Evolutionary conservation across 2,797 vertebrate species (phyloP).

Genomic region (Gallirallus australis): DNA sequence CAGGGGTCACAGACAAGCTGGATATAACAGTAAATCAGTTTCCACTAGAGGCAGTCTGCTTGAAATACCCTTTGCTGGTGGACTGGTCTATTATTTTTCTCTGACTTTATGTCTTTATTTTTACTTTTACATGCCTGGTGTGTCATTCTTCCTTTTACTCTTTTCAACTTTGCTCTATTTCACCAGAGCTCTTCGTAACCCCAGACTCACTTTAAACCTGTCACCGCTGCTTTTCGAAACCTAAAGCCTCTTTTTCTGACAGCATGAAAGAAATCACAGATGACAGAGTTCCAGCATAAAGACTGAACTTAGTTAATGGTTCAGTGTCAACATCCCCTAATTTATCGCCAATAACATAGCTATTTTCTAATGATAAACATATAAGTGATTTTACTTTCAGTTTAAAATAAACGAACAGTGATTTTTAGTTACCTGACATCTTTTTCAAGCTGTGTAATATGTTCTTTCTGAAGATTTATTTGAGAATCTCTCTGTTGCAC

Average conservation of each 20-base stretch:
- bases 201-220: not conserved
- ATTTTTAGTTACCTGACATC: conserved; percentile 85
- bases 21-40: not conserved
- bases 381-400: not conserved
- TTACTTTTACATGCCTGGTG: not conserved
- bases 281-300: not conserved
- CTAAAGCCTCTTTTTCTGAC: not conserved
- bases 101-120: not conserved
- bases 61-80: not conserved
- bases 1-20: not conserved
- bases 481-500: conserved; percentile 90
- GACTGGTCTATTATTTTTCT: not conserved
- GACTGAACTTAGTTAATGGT: not conserved
- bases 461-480: conserved; percentile 84
- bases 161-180: not conserved
- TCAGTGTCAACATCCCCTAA: not conserved
- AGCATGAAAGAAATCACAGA: not conserved
- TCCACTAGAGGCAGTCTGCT: not conserved
- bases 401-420: not conserved
- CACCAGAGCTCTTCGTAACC: not conserved
- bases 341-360: not conserved
- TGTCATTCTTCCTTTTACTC: not conserved
- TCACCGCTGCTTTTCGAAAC: not conserved
- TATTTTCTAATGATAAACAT: not conserved
- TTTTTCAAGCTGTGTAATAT: conserved; percentile 84